phyloP scores from a whole-genome alignment of 1,140 invertebrate genomes.

The Drosophila neocordata region DNA sequence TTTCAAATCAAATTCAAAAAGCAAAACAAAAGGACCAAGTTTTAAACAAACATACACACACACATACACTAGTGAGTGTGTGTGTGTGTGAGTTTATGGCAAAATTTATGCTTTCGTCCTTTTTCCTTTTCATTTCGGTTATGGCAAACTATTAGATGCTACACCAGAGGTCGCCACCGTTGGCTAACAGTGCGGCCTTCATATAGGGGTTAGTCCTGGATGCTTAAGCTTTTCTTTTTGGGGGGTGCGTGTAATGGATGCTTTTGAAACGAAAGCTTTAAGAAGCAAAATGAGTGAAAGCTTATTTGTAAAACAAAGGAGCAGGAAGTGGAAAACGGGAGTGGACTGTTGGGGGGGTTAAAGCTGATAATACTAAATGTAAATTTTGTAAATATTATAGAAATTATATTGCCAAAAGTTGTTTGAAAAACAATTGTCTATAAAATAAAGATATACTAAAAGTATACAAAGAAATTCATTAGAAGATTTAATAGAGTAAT shows the following conservation, averaged over 20 bases:
- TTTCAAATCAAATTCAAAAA: slow-evolving; percentile 13
- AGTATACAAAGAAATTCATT: too few species aligned
- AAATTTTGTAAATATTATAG: too few species aligned
- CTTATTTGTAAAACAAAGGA: too few species aligned
- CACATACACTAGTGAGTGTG: neutral
- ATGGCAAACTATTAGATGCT: slow-evolving; percentile 23
- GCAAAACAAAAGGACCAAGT: slow-evolving; percentile 4
- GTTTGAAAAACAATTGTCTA: too few species aligned
- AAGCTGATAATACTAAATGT: too few species aligned
- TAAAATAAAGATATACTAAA: too few species aligned
- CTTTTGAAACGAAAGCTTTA: slow-evolving; percentile 26
- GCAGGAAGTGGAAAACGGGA: too few species aligned
- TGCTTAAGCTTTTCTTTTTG: neutral
- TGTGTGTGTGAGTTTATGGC: slow-evolving; percentile 40
- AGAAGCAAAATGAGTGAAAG: too few species aligned
- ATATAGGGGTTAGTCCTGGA: slow-evolving; percentile 21
- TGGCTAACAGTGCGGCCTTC: neutral
- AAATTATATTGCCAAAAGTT: too few species aligned
- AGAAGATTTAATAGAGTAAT: too few species aligned
- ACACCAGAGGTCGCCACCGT: slow-evolving; percentile 43
- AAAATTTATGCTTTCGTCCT: neutral
- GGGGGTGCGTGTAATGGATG: slow-evolving; percentile 26
- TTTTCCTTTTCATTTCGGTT: slow-evolving; percentile 16
- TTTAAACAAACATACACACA: neutral
- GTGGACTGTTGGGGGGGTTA: too few species aligned